phyloP scores from a whole-genome alignment of 2,113 vertebrate genomes.

The Antechinus stuartii region DNA sequence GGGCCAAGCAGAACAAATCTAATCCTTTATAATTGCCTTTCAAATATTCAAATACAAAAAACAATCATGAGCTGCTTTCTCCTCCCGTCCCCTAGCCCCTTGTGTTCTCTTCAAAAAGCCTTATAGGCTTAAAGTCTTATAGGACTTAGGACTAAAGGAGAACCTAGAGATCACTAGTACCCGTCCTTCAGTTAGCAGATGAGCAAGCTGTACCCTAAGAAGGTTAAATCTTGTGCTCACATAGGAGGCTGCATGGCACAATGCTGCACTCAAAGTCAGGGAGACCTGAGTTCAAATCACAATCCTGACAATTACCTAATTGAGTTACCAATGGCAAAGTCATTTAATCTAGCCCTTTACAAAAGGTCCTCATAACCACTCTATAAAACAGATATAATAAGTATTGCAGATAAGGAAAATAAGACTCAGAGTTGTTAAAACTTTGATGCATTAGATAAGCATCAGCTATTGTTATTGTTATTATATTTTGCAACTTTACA shows the following conservation, averaged over 20 bases:
- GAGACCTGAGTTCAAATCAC: not conserved
- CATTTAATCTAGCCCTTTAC: not conserved
- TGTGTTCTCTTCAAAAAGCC: not conserved
- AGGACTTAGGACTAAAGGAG: not conserved
- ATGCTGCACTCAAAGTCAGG: not conserved
- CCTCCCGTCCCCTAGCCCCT: not conserved
- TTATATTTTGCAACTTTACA: not conserved
- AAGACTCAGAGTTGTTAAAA: not conserved
- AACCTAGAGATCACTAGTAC: not conserved
- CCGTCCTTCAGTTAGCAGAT: not conserved
- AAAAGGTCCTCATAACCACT: too few relatives aligned
- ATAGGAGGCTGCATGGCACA: not conserved
- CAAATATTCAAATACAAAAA: not conserved
- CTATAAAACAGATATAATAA: too few relatives aligned
- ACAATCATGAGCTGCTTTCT: not conserved
- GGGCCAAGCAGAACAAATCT: not conserved
- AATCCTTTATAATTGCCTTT: not conserved
- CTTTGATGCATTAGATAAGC: not conserved
- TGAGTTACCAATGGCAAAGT: not conserved
- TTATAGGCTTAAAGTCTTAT: not conserved
- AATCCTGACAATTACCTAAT: not conserved
- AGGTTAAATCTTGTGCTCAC: not conserved
- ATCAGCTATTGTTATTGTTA: not conserved
- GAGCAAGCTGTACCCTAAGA: not conserved
- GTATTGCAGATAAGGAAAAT: too few relatives aligned